Percentiles rank a stretch among this genome's conserved stretches.
Evolutionary conservation across 2,888 invertebrate genomes (phyloP).

Genomic region (Ectemnius continuus): DNA sequence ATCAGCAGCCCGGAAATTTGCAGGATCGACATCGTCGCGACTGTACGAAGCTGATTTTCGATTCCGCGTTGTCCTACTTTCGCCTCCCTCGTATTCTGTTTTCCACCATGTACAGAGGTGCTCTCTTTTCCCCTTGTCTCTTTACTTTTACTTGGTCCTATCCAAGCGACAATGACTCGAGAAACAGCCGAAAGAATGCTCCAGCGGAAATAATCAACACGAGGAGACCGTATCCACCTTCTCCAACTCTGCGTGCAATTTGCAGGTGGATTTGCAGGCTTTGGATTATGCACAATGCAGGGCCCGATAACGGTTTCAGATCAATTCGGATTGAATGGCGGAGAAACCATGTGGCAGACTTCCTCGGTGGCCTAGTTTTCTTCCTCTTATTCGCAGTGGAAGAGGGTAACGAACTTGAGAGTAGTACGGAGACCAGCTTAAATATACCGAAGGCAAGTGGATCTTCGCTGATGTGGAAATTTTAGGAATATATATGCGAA

Average conservation of each 20-base stretch:
- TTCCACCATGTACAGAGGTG: background rate
- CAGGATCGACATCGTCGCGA: constrained; percentile 40
- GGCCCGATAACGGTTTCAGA: constrained; percentile 39
- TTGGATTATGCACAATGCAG: constrained; percentile 28
- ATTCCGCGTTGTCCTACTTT: constrained; percentile 44
- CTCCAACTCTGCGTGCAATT: background rate
- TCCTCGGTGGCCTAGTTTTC: constrained; percentile 9
- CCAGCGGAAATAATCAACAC: constrained; percentile 47
- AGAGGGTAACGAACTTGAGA: constrained; percentile 27
- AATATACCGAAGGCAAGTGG: background rate
- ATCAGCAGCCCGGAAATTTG: constrained; percentile 60
- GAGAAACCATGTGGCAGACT: constrained; percentile 16
- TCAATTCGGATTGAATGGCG: constrained; percentile 28
- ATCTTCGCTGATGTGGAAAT: background rate
- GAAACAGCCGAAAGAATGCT: constrained; percentile 10
- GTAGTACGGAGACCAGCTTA: constrained; percentile 25
- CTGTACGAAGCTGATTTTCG: constrained; percentile 51
- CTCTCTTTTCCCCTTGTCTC: background rate
- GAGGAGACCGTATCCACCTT: constrained; percentile 12
- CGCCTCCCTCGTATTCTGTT: constrained; percentile 34
- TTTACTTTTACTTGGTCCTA: constrained; percentile 11
- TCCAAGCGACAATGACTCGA: background rate
- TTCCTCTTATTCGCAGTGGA: background rate
- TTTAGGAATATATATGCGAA: constrained; percentile 22
- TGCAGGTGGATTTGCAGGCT: constrained; percentile 13